These are phyloP conservation scores for Rhagonycha fulva DNA, from an alignment of 2,888 invertebrate genomes.

Conservation along the genomic window DNA sequence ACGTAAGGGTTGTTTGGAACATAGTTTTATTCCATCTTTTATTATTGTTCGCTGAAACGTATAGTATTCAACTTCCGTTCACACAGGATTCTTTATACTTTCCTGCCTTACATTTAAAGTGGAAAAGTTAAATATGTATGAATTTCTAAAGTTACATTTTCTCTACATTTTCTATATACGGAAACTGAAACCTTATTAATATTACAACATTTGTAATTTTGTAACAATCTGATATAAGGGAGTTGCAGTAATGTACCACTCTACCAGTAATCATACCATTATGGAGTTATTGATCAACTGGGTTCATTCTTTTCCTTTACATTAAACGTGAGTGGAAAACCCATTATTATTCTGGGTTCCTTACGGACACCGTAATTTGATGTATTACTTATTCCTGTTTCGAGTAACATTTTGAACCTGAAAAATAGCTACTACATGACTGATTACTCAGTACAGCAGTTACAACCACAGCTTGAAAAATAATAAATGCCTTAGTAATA, in stretches of 20 bases:
- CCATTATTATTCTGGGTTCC: too few relatives aligned
- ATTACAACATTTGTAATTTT: not conserved
- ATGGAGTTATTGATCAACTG: not conserved
- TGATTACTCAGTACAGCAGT: too few relatives aligned
- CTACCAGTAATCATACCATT: not conserved
- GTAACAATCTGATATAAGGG: not conserved
- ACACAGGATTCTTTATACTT: not conserved
- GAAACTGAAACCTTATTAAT: not conserved
- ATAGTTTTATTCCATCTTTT: slow-evolving; percentile 19
- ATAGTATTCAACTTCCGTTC: slow-evolving; percentile 20
- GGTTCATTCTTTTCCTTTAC: too few relatives aligned
- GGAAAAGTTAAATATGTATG: not conserved
- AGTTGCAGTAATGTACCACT: not conserved
- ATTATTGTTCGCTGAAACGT: slow-evolving; percentile 16
- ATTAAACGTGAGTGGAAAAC: too few relatives aligned
- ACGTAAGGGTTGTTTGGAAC: slow-evolving; percentile 25
- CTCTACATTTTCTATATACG: not conserved
- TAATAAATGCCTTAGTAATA: too few relatives aligned
- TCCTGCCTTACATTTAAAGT: not conserved
- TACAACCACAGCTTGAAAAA: too few relatives aligned
- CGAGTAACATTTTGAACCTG: too few relatives aligned
- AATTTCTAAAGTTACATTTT: not conserved
- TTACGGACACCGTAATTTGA: too few relatives aligned
- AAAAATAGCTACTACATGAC: too few relatives aligned
- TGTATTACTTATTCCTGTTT: too few relatives aligned